phyloP scores from a whole-genome alignment of 2,888 invertebrate species.

The Adelognathus sp. region DNA sequence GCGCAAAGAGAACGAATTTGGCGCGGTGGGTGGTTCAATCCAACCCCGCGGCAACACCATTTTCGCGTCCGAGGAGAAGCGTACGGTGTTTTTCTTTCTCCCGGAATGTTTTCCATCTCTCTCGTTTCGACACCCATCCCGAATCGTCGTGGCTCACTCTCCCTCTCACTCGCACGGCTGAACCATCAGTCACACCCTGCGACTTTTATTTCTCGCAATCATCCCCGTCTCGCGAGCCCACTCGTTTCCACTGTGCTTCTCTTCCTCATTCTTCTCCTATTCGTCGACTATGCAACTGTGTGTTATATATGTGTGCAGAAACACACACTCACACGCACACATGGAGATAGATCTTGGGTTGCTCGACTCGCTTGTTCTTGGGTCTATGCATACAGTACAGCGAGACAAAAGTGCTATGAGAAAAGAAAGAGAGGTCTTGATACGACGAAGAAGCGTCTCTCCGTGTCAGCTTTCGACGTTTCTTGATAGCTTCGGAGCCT shows the following conservation, averaged over 20 bases:
- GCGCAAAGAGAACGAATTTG: constrained; percentile 54
- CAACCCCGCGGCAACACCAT: constrained; percentile 43
- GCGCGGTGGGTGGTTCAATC: constrained; percentile 51
- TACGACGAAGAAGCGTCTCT: constrained; percentile 44
- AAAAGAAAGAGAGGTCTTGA: constrained; percentile 31
- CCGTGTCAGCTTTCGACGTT: constrained; percentile 48
- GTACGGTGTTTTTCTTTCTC: constrained; percentile 48
- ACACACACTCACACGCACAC: neutral
- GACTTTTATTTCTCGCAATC: constrained; percentile 77
- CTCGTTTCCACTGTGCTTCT: constrained; percentile 16
- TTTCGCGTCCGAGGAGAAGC: constrained; percentile 39
- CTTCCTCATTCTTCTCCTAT: constrained; percentile 4
- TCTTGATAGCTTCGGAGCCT: constrained; percentile 60
- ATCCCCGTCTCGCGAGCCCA: constrained; percentile 65
- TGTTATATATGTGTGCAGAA: too few relatives aligned
- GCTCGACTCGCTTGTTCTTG: constrained; percentile 14
- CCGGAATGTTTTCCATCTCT: constrained; percentile 36
- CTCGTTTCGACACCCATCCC: constrained; percentile 14
- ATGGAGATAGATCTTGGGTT: neutral
- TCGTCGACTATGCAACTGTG: neutral
- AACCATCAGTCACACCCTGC: constrained; percentile 78
- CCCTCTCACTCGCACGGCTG: constrained; percentile 63
- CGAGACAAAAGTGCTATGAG: constrained; percentile 26
- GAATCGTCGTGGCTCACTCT: constrained; percentile 20
- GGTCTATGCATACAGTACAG: constrained; percentile 25